Evolutionary conservation across 2,113 vertebrate species (phyloP).

Genomic region (Ameiurus melas): DNA sequence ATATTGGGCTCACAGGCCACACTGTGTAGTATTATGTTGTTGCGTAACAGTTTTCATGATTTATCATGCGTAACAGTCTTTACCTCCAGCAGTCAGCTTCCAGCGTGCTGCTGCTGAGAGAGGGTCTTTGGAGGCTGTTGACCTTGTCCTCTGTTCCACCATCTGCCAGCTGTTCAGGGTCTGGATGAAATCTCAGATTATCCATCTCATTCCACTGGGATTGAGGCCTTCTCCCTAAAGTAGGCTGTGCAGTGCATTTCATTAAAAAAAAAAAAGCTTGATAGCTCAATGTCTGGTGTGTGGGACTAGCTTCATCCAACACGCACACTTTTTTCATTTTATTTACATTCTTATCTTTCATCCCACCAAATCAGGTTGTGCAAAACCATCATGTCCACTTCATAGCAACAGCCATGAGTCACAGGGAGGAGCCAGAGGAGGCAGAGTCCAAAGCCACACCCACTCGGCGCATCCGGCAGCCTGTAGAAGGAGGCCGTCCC

Average conservation of each 20-base stretch:
- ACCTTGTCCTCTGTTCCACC: neutral
- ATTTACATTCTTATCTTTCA: neutral
- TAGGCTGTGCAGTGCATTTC: neutral
- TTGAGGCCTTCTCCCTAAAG: neutral
- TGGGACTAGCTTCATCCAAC: neutral
- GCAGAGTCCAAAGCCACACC: conserved; percentile 51
- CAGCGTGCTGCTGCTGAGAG: neutral
- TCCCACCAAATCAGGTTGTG: conserved; percentile 12
- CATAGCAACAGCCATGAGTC: conserved; percentile 64
- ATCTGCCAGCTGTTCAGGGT: neutral
- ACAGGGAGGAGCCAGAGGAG: conserved; percentile 59
- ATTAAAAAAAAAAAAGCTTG: neutral
- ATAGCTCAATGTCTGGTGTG: neutral
- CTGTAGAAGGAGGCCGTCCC: conserved; percentile 60
- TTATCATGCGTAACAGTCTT: neutral
- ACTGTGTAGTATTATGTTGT: neutral
- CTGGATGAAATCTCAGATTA: conserved; percentile 6
- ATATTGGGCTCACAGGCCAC: neutral
- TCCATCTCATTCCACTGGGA: neutral
- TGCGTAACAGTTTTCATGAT: neutral
- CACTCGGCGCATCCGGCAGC: conserved; percentile 52
- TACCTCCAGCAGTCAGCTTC: neutral
- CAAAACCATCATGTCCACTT: conserved; percentile 25
- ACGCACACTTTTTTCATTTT: neutral
- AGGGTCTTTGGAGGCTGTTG: neutral